Percentiles rank a stretch among this genome's conserved stretches.
Conservation (phyloP, 2,888 invertebrate species). For the Carcina quercana region DNA sequence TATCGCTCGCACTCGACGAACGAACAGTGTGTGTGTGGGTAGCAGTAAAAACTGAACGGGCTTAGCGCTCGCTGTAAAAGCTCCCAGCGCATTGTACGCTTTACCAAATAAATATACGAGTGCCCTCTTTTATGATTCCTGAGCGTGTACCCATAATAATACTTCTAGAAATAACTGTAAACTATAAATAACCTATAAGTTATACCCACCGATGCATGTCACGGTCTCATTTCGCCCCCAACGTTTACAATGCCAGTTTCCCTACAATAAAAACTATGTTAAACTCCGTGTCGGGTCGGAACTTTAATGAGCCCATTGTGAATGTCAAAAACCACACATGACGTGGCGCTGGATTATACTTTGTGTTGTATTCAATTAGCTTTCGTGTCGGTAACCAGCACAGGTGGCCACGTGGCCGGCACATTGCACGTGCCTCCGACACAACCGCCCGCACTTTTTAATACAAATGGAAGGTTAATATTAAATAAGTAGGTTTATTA, state of each 20-base stretch:
- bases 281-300: slow-evolving; percentile 25
- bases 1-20: no score
- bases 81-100: no score
- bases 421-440: slow-evolving; percentile 28
- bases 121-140: no score
- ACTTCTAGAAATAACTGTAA: not conserved
- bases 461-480: slow-evolving; percentile 45
- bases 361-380: slow-evolving; percentile 38
- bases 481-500: slow-evolving; percentile 23
- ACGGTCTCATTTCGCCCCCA: slow-evolving; percentile 2
- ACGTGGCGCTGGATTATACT: slow-evolving; percentile 25
- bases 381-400: slow-evolving; percentile 27
- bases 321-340: slow-evolving; percentile 28
- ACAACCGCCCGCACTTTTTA: slow-evolving; percentile 21
- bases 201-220: slow-evolving; percentile 17
- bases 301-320: slow-evolving; percentile 48
- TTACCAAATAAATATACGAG: no score
- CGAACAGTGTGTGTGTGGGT: no score
- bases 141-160: no score
- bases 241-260: slow-evolving; percentile 21
- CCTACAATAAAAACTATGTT: slow-evolving; percentile 33
- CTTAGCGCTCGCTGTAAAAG: no score
- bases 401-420: slow-evolving; percentile 31
- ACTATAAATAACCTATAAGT: slow-evolving; percentile 1
- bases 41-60: no score